These are phyloP conservation scores for Iguana delicatissima DNA, from an alignment of 2,797 vertebrate genomes.

Conservation along the genomic window DNA sequence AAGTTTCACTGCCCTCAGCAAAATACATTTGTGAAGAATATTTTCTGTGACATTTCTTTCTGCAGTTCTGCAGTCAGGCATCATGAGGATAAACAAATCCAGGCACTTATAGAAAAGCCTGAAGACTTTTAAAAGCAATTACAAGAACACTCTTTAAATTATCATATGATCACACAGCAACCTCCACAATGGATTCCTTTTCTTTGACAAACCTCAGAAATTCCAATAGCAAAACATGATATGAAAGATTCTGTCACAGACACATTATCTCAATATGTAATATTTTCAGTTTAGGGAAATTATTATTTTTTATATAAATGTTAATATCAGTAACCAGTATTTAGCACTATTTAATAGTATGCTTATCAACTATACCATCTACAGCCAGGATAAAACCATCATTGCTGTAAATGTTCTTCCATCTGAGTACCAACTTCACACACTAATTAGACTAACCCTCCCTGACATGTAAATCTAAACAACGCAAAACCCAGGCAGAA, in stretches of 20 bases:
- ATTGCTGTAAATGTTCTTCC: not conserved
- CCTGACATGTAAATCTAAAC: not conserved
- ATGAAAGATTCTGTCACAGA: not conserved
- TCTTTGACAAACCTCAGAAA: too few relatives aligned
- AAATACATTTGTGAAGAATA: too few relatives aligned
- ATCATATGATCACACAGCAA: too few relatives aligned
- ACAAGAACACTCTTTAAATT: too few relatives aligned
- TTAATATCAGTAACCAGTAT: constrained; percentile 3
- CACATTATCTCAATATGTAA: not conserved
- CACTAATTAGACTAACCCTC: not conserved
- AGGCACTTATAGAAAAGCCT: too few relatives aligned
- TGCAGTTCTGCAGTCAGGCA: too few relatives aligned
- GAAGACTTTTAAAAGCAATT: too few relatives aligned
- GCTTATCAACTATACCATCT: not conserved
- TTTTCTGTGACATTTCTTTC: too few relatives aligned
- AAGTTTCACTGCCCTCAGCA: too few relatives aligned
- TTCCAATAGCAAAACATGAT: not conserved
- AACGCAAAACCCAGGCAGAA: not conserved
- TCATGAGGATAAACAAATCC: too few relatives aligned
- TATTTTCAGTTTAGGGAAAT: not conserved
- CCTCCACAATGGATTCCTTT: too few relatives aligned
- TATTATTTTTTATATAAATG: not conserved
- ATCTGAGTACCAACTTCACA: not conserved
- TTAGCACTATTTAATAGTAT: not conserved
- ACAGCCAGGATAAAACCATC: too few relatives aligned